Percentiles rank a stretch among this genome's conserved stretches.
Conservation (phyloP, 2,113 vertebrate genomes). For the Symphodus melops region DNA sequence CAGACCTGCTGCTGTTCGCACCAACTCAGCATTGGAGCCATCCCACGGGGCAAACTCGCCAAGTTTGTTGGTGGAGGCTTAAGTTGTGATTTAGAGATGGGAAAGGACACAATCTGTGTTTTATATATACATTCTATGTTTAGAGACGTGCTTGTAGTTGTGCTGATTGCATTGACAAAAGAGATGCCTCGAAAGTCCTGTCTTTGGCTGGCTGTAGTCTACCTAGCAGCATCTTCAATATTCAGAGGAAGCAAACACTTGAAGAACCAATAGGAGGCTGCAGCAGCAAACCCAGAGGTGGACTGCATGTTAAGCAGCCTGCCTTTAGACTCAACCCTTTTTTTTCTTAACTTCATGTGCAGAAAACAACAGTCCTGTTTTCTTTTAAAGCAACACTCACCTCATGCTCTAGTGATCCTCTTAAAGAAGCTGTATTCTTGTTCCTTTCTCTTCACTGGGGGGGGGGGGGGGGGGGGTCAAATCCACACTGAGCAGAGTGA, state of each 20-base stretch:
- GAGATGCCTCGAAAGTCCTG: neutral
- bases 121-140: neutral
- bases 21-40: slow-evolving; percentile 28
- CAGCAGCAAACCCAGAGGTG: slow-evolving; percentile 15
- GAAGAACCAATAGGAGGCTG: slow-evolving; percentile 37
- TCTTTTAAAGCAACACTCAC: neutral
- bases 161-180: neutral
- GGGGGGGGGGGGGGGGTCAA: slow-evolving; percentile 16
- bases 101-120: neutral
- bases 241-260: slow-evolving; percentile 24
- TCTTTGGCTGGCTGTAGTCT: slow-evolving; percentile 28
- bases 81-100: slow-evolving; percentile 20
- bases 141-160: neutral
- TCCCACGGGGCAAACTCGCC: slow-evolving; percentile 33
- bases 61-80: slow-evolving; percentile 19
- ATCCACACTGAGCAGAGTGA: neutral
- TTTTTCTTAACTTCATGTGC: neutral
- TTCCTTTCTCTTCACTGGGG: neutral
- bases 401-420: too few species aligned
- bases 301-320: slow-evolving; percentile 52
- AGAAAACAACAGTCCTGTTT: neutral
- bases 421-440: too few species aligned
- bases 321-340: neutral
- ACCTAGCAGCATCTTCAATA: slow-evolving; percentile 33
- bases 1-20: slow-evolving; percentile 51